Evolutionary conservation across 2,113 vertebrate species (phyloP).

Genomic region (Hippolais icterina): DNA sequence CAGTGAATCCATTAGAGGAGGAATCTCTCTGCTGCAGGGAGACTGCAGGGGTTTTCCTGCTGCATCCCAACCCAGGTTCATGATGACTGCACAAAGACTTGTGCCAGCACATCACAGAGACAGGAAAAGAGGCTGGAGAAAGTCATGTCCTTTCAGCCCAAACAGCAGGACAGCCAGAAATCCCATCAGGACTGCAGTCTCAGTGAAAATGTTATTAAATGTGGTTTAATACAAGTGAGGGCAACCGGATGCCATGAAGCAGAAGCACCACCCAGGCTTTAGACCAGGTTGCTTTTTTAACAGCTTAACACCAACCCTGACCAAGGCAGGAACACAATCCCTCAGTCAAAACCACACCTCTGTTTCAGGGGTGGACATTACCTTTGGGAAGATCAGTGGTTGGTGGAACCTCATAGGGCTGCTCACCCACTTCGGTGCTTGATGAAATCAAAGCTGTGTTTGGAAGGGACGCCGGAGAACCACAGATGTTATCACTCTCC

Average conservation of each 20-base stretch:
- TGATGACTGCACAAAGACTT: not conserved
- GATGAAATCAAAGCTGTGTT: slow-evolving; percentile 37
- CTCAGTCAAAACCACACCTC: not conserved
- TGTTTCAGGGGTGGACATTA: not conserved
- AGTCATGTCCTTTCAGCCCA: not conserved
- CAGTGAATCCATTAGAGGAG: not conserved
- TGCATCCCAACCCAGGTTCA: not conserved
- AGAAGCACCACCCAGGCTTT: not conserved
- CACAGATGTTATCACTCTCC: slow-evolving; percentile 86
- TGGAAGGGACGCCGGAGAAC: slow-evolving; percentile 45
- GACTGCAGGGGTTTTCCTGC: not conserved
- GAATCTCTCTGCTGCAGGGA: not conserved
- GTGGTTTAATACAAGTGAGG: not conserved
- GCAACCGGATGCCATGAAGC: not conserved
- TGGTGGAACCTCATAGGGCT: slow-evolving; percentile 55
- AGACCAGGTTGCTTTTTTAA: not conserved
- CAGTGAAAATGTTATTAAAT: not conserved
- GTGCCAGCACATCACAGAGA: not conserved
- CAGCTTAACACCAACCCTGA: not conserved
- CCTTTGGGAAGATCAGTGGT: slow-evolving; percentile 73
- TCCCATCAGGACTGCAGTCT: not conserved
- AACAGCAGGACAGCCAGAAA: not conserved
- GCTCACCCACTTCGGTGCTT: slow-evolving; percentile 7
- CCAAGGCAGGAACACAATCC: not conserved
- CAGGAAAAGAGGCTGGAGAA: not conserved